A percentile compares a stretch with the other conserved stretches of the same genome.
These are phyloP conservation scores for Furcifer pardalis DNA, from an alignment of 2,797 vertebrate species.

Conservation along the genomic window DNA sequence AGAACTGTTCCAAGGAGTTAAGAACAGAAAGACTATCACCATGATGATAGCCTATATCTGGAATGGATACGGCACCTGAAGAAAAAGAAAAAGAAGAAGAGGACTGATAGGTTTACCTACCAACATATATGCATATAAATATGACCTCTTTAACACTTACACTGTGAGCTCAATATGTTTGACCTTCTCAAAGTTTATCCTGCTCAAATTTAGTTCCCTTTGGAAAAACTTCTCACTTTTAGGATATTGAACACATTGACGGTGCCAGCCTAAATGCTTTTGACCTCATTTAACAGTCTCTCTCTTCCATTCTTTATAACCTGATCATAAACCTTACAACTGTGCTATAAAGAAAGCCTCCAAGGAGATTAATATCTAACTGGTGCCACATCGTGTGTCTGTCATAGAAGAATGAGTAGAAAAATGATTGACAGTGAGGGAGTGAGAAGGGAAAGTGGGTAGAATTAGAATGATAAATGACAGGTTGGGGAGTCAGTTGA, in stretches of 20 bases:
- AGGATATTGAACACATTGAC: conserved; percentile 60
- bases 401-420: background rate
- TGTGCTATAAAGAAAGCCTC: conserved; percentile 63
- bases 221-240: conserved; percentile 52
- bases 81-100: no score
- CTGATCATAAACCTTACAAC: conserved; percentile 70
- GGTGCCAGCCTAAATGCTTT: conserved; percentile 57
- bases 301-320: conserved; percentile 65
- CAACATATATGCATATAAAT: background rate
- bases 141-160: background rate
- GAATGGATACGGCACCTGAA: no score
- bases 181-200: conserved; percentile 17
- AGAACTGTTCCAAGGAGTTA: no score
- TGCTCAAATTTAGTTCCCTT: conserved; percentile 49
- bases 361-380: conserved; percentile 49
- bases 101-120: no score
- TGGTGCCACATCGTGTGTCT: conserved; percentile 37
- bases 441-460: background rate
- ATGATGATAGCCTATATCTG: no score
- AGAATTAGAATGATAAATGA: background rate
- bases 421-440: background rate
- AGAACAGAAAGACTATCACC: no score
- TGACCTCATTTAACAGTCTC: conserved; percentile 67
- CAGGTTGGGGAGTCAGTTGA: background rate
- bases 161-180: background rate